Evolutionary conservation across 2,888 invertebrate genomes (phyloP).

Genomic region (Cryptus armator): DNA sequence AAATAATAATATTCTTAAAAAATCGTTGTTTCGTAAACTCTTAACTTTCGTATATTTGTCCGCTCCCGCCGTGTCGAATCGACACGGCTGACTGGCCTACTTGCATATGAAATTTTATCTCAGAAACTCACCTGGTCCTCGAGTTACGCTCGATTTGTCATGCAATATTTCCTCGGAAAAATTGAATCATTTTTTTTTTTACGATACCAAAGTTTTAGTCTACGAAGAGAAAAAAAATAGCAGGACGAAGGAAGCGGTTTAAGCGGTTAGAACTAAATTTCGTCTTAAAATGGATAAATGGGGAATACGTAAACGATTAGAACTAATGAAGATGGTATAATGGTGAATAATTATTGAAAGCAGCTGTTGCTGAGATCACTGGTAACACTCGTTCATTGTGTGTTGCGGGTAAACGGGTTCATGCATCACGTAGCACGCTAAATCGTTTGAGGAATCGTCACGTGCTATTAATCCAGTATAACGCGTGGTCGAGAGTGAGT

Average conservation of each 20-base stretch:
- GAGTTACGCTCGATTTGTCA: no score
- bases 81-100: no score
- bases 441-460: conserved; percentile 36
- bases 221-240: not conserved
- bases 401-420: not conserved
- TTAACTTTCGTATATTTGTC: no score
- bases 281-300: not conserved
- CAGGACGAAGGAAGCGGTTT: no score
- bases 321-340: not conserved
- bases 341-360: conserved; percentile 3
- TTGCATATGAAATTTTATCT: no score
- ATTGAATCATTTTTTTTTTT: not conserved
- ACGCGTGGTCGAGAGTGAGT: conserved; percentile 9
- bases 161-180: no score
- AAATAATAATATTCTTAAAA: no score
- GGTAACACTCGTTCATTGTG: not conserved
- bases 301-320: not conserved
- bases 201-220: not conserved
- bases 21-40: no score
- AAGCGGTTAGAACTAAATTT: not conserved
- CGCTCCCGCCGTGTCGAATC: no score
- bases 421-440: conserved; percentile 18
- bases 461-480: conserved; percentile 35
- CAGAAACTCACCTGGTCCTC: no score
- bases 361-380: not conserved